Evolutionary conservation across 2,888 invertebrate genomes (phyloP).

Genomic region (Eudasyphora cyanicolor): DNA sequence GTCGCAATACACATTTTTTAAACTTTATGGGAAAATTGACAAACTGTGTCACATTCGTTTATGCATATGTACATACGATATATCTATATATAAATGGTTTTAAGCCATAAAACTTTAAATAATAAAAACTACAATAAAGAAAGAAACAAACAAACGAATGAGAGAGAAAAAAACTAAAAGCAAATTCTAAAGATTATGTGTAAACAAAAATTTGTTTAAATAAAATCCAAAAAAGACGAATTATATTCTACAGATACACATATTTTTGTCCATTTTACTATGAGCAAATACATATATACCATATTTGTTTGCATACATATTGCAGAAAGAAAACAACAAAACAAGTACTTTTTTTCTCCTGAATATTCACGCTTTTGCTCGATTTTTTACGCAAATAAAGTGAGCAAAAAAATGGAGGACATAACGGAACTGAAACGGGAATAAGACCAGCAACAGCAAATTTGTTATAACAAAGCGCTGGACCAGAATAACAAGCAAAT

Average conservation of each 20-base stretch:
- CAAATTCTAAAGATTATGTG: slow-evolving; percentile 52
- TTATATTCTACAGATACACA: slow-evolving; percentile 5
- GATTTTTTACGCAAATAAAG: slow-evolving; percentile 57
- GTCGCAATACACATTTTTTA: too few species aligned
- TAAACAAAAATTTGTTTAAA: slow-evolving; percentile 47
- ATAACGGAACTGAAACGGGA: neutral
- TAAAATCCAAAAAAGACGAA: slow-evolving; percentile 15
- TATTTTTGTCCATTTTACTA: slow-evolving; percentile 31
- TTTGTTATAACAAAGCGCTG: slow-evolving; percentile 62
- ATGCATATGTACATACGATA: too few species aligned
- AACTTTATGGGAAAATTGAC: neutral
- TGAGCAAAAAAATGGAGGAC: slow-evolving; percentile 1
- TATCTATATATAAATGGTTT: neutral
- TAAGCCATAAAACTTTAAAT: slow-evolving; percentile 1
- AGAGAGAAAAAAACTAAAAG: neutral
- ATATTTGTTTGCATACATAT: too few species aligned
- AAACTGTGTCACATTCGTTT: neutral
- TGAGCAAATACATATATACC: slow-evolving; percentile 4
- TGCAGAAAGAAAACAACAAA: neutral
- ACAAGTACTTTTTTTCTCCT: slow-evolving; percentile 24
- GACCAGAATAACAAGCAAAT: slow-evolving; percentile 67
- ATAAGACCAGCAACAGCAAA: slow-evolving; percentile 32
- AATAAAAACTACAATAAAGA: neutral
- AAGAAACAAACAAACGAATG: too few species aligned
- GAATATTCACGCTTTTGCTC: slow-evolving; percentile 39